Evolutionary conservation across 2,113 vertebrate species (phyloP).

Genomic region (Pristiophorus japonicus): DNA sequence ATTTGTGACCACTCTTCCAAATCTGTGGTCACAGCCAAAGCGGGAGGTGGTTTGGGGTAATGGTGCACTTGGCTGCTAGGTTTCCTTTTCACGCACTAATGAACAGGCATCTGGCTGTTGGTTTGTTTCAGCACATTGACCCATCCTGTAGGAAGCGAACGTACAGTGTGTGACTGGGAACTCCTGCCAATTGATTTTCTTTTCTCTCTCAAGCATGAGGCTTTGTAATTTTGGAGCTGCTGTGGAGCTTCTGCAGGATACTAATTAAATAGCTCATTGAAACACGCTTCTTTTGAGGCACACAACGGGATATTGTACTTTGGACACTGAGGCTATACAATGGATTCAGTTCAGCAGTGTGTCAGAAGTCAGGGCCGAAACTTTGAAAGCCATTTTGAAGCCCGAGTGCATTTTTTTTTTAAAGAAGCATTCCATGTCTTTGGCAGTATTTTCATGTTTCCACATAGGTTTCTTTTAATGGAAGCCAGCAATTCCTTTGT

Average conservation of each 20-base stretch:
- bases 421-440: background rate
- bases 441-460: constrained; percentile 17
- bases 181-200: background rate
- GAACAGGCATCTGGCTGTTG: constrained; percentile 34
- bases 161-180: background rate
- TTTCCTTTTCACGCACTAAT: constrained; percentile 9
- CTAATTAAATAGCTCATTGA: constrained; percentile 29
- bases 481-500: constrained; percentile 22
- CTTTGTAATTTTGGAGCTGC: background rate
- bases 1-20: constrained; percentile 17
- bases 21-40: background rate
- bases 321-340: constrained; percentile 11
- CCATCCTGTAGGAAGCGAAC: background rate
- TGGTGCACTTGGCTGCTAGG: constrained; percentile 4
- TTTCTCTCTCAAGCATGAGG: background rate
- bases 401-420: background rate
- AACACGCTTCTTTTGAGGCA: constrained; percentile 19
- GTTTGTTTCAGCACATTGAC: constrained; percentile 21
- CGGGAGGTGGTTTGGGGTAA: background rate
- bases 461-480: background rate
- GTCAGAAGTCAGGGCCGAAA: constrained; percentile 10
- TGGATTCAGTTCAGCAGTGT: constrained; percentile 8
- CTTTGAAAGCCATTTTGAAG: constrained; percentile 30
- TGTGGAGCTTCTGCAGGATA: constrained; percentile 31
- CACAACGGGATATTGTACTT: constrained; percentile 31